Evolutionary conservation across 1,140 invertebrate species (phyloP).

Genomic region (Cydia amplana): DNA sequence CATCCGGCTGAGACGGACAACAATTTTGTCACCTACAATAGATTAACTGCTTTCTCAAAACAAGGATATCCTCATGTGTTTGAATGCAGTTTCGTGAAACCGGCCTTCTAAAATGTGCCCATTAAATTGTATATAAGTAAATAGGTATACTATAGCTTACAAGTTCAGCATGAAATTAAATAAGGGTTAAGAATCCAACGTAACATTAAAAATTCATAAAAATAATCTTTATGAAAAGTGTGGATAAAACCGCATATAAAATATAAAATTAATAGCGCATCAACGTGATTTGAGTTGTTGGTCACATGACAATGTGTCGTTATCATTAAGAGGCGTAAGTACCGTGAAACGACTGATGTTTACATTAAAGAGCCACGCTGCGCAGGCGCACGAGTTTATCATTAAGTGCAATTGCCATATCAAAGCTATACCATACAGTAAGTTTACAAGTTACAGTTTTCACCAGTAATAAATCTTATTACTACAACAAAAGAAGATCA

Average conservation of each 20-base stretch:
- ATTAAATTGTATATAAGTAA: too few relatives aligned
- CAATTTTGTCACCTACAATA: background rate
- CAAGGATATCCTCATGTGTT: constrained; percentile 3
- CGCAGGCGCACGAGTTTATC: background rate
- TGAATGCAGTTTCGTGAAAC: background rate
- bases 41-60: background rate
- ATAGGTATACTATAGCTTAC: too few relatives aligned
- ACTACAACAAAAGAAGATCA: too few relatives aligned
- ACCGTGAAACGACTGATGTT: constrained; percentile 2
- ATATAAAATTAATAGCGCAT: background rate
- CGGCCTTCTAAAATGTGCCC: background rate
- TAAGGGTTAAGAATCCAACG: too few relatives aligned
- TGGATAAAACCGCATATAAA: too few relatives aligned
- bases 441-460: too few relatives aligned
- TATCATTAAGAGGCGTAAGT: background rate
- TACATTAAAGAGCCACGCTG: background rate
- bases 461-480: too few relatives aligned
- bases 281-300: background rate
- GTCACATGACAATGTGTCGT: constrained; percentile 8
- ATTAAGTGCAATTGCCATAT: background rate
- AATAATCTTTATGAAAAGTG: too few relatives aligned
- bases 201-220: too few relatives aligned
- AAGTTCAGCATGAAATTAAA: too few relatives aligned
- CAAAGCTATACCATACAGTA: too few relatives aligned
- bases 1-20: background rate